phyloP scores from a whole-genome alignment of 2,113 vertebrate genomes.

The Patagioenas fasciata region DNA sequence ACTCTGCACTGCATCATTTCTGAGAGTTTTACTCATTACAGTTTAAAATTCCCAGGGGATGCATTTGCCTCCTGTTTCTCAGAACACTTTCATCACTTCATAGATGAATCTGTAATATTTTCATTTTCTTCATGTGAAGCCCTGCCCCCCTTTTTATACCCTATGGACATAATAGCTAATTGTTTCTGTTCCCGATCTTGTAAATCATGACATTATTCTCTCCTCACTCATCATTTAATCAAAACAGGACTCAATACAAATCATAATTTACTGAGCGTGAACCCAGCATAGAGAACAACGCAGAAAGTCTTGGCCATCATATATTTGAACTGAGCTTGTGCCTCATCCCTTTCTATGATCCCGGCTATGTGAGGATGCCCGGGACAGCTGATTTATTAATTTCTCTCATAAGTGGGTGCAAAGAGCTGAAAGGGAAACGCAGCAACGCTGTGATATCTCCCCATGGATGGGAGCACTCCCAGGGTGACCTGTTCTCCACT shows the following conservation, averaged over 20 bases:
- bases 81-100: background rate
- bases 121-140: background rate
- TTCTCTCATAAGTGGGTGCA: background rate
- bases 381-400: background rate
- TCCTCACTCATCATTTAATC: background rate
- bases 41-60: background rate
- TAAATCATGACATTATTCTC: background rate
- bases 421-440: background rate
- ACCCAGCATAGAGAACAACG: background rate
- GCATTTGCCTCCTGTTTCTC: background rate
- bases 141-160: background rate
- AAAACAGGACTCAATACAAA: background rate
- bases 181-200: background rate
- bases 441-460: background rate
- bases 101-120: background rate
- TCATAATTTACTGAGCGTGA: background rate
- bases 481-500: background rate
- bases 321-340: background rate
- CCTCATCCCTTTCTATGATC: background rate
- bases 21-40: background rate
- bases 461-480: background rate
- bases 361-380: background rate
- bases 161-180: background rate
- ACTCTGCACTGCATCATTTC: background rate
- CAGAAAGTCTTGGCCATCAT: background rate